Percentiles rank a stretch among this genome's conserved stretches.
phyloP scores from a whole-genome alignment of 2,113 vertebrate genomes.

The Dasyprocta punctata region DNA sequence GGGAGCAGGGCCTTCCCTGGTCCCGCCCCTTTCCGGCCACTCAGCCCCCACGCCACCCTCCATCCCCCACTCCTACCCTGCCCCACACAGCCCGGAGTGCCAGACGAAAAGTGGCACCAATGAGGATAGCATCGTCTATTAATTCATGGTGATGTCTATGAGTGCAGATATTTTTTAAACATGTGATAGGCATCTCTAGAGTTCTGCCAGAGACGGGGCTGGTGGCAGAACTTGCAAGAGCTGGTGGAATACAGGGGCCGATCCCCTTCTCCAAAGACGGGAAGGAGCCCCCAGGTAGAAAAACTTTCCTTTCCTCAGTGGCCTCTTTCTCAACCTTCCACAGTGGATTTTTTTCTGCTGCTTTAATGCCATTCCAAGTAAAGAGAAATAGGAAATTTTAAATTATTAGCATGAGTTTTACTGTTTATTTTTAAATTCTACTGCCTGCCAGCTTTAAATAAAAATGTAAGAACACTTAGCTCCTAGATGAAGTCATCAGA shows the following conservation, averaged over 20 bases:
- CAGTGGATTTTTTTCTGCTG: background rate
- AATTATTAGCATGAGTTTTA: background rate
- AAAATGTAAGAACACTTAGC: background rate
- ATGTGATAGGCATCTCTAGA: background rate
- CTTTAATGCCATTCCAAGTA: background rate
- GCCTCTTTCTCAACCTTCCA: background rate
- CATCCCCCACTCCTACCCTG: fast-evolving
- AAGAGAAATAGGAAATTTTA: background rate
- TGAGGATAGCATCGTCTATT: background rate
- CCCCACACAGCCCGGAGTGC: background rate
- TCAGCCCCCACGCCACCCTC: fast-evolving
- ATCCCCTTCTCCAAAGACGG: background rate
- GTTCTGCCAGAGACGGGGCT: background rate
- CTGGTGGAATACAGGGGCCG: no score
- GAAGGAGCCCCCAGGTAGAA: background rate
- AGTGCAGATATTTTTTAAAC: background rate
- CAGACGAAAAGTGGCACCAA: background rate
- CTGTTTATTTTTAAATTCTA: background rate
- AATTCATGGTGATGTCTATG: background rate
- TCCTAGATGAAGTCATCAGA: background rate
- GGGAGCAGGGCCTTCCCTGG: background rate
- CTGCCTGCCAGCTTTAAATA: background rate
- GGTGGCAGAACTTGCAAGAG: no score
- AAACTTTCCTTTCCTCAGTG: background rate
- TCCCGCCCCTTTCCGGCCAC: no score